Conservation (phyloP, 2,888 invertebrate genomes). For the Leptinotarsa haldemani region DNA sequence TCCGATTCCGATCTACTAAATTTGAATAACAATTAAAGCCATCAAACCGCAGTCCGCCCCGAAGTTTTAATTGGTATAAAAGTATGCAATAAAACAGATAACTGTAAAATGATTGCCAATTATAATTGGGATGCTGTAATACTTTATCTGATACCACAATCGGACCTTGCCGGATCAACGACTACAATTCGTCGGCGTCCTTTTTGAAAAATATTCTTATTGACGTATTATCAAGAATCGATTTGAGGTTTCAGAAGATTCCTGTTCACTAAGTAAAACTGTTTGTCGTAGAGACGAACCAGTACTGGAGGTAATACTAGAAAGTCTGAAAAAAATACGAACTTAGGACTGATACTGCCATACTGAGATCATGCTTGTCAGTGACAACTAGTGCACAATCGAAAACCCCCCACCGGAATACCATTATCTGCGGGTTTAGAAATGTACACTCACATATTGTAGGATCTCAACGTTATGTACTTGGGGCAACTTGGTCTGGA, state of each 20-base stretch:
- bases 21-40: slow-evolving; percentile 42
- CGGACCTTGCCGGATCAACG: slow-evolving; percentile 20
- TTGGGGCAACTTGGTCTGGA: too few species aligned
- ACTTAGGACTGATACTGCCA: too few species aligned
- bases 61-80: slow-evolving; percentile 40
- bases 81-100: slow-evolving; percentile 41
- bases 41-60: slow-evolving; percentile 31
- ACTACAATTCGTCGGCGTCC: slow-evolving; percentile 10
- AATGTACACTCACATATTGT: too few species aligned
- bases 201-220: not conserved
- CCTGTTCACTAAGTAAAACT: too few species aligned
- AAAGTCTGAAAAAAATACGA: too few species aligned
- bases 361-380: too few species aligned
- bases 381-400: too few species aligned
- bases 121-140: slow-evolving; percentile 40
- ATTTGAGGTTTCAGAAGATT: not conserved
- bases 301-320: too few species aligned
- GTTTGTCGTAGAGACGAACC: too few species aligned
- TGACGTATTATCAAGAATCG: not conserved
- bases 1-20: slow-evolving; percentile 27
- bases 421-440: too few species aligned
- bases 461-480: too few species aligned
- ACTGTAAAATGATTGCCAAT: slow-evolving; percentile 45
- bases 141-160: slow-evolving; percentile 40
- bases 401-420: too few species aligned